Conservation (phyloP, 2,888 invertebrate species). For the Griposia aprilina region DNA sequence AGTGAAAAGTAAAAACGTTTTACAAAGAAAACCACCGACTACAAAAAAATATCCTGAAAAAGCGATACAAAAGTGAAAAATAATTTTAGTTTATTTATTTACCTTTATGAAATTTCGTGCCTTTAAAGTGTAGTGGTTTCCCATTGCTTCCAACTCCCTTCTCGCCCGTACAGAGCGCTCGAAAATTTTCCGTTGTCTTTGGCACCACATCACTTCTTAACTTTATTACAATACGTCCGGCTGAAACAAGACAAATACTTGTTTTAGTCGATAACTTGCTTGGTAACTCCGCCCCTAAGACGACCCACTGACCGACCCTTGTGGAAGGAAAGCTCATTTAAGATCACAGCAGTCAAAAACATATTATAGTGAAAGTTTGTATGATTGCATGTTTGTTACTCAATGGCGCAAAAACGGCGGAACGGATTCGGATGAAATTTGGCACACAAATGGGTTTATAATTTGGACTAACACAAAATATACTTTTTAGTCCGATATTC, state of each 20-base stretch:
- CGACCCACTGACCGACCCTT: no score
- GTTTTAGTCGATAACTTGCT: neutral
- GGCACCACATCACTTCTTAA: conserved; percentile 96
- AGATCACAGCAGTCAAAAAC: neutral
- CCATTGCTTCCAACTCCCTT: conserved; percentile 93
- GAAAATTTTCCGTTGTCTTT: conserved; percentile 97
- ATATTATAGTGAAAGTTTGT: no score
- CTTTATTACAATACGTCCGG: conserved; percentile 96
- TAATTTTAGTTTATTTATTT: conserved; percentile 32
- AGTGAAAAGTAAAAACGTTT: neutral
- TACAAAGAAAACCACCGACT: neutral
- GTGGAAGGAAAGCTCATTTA: neutral
- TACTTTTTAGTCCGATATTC: neutral
- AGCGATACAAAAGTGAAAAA: neutral
- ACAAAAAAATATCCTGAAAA: neutral
- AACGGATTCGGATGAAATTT: no score
- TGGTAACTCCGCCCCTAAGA: no score
- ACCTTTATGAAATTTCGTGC: conserved; percentile 95
- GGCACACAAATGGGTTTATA: no score
- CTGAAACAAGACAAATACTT: conserved; percentile 82
- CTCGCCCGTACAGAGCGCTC: conserved; percentile 97
- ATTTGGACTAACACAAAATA: no score
- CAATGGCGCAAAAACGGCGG: no score
- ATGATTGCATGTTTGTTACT: no score
- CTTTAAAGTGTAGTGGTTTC: conserved; percentile 96